Evolutionary conservation across 1,140 invertebrate genomes (phyloP), one percentile per base, ranked within the genome.

Genomic region (Drosophila busckii): DNA sequence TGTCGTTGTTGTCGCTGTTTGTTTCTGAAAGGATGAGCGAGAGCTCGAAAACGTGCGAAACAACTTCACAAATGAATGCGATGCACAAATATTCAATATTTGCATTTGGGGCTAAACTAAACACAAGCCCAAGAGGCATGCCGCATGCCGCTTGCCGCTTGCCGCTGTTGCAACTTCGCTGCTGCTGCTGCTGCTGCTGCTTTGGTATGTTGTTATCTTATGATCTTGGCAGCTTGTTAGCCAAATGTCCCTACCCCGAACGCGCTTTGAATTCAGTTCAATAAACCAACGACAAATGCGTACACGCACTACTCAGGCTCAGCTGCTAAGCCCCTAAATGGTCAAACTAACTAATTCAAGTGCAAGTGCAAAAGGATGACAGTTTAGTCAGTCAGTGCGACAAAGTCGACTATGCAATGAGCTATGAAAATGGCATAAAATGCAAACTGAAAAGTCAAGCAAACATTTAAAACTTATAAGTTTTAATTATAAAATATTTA

Each of bases 71-170:
- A 50, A 42, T 37, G 64, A 73, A 58, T 59, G 73, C 49, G 64
- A 78, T 40, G 40, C 49, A 34, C 59, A 78, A 78, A 78, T 46
- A 78, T 73, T 71, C 67, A 46, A 53, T 17, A 71, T 70, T 54
- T 61, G 26, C 44, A 56, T 34, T 29, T 38, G 12, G 38, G 42
- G 26, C 17, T 17, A 41, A 41, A 25, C 4, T 25, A 13, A 26
- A 15, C n/a, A 19, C 38, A 13, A 29, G 15, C 29, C 16, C 25
- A n/a, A n/a, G n/a, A n/a, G n/a, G n/a, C n/a, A n/a, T n/a, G n/a
- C n/a, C n/a, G n/a, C n/a, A n/a, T n/a, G n/a, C n/a, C n/a, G n/a
- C n/a, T n/a, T n/a, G n/a, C n/a, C n/a, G n/a, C n/a, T n/a, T n/a
- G n/a, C n/a, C n/a, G n/a, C n/a, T n/a, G n/a, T n/a, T n/a, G n/a